Conservation (phyloP, 2,797 vertebrate species). For the Alfaro cultratus region DNA sequence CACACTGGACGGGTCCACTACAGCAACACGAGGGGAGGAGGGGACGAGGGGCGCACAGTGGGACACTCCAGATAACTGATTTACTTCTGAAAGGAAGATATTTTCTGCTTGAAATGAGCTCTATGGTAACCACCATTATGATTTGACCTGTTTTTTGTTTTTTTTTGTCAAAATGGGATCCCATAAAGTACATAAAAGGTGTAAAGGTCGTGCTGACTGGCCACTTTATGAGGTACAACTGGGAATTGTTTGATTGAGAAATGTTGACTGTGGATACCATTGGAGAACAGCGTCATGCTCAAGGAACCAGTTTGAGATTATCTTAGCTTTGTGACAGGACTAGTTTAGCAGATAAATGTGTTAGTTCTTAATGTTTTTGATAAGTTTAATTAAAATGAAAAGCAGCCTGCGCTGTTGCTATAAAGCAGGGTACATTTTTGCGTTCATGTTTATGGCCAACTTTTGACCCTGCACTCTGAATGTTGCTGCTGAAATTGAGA, state of each 20-base stretch:
- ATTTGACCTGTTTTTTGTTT: neutral
- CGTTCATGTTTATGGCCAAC: no score
- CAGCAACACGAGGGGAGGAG: neutral
- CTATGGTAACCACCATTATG: neutral
- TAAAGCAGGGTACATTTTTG: no score
- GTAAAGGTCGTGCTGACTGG: neutral
- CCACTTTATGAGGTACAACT: neutral
- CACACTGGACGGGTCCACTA: slow-evolving; percentile 55
- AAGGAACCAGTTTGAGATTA: no score
- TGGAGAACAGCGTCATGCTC: neutral
- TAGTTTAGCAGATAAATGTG: no score
- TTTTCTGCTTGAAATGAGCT: slow-evolving; percentile 4
- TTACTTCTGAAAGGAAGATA: neutral
- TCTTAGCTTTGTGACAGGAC: no score
- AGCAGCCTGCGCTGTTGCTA: no score
- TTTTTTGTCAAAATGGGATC: neutral
- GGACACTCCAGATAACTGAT: slow-evolving; percentile 7
- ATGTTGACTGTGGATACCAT: neutral
- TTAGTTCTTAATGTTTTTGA: no score
- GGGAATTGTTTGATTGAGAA: no score
- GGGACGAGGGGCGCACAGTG: neutral
- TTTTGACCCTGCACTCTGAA: no score
- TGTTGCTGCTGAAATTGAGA: no score
- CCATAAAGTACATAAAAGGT: neutral
- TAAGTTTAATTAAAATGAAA: no score